Conservation (phyloP, 1,140 invertebrate genomes). For the Brachionus koreanus region DNA sequence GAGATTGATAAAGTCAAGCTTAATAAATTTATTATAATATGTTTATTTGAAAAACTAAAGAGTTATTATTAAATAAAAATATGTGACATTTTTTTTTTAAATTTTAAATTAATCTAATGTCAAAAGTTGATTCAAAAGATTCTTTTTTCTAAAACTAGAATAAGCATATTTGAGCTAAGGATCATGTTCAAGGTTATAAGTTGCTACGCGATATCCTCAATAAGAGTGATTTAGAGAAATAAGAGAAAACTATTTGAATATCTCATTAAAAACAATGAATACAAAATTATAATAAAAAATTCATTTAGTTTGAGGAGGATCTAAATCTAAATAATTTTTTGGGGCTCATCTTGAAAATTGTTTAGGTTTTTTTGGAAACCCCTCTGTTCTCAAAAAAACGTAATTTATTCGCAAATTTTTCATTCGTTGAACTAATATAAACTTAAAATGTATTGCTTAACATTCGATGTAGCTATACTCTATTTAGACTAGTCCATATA, state of each 20-base stretch:
- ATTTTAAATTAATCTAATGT: no score
- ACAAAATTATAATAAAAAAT: not conserved
- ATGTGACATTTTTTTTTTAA: no score
- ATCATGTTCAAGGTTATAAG: not conserved
- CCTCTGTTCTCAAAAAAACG: not conserved
- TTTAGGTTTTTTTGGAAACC: not conserved
- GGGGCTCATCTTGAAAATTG: not conserved
- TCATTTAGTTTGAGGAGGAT: not conserved
- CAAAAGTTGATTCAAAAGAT: no score
- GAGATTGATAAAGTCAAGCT: no score
- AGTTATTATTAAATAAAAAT: no score
- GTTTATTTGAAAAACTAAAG: no score
- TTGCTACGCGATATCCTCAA: not conserved
- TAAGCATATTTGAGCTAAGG: not conserved
- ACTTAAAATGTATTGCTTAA: constrained; percentile 22
- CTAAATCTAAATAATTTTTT: not conserved
- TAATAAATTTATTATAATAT: no score
- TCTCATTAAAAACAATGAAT: not conserved
- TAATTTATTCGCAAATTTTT: not conserved
- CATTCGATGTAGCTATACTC: not conserved
- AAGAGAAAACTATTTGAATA: not conserved
- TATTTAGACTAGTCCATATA: not conserved
- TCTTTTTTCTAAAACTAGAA: not conserved
- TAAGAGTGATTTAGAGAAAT: not conserved
- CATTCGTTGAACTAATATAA: not conserved